phyloP scores from a whole-genome alignment of 2,888 invertebrate genomes.

The Cataglyphis albicans region DNA sequence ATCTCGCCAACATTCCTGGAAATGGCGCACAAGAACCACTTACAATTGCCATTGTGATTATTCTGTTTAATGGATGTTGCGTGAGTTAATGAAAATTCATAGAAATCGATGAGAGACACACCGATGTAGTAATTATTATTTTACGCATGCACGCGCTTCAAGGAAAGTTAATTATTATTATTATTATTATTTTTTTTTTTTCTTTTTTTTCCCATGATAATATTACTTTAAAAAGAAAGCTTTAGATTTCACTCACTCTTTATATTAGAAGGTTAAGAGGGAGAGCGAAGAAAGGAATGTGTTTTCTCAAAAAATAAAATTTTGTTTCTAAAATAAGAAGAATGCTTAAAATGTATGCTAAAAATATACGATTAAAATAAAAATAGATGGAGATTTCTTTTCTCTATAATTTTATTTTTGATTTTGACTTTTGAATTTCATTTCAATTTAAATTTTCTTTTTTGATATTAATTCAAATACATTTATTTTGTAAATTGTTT shows the following conservation, averaged over 20 bases:
- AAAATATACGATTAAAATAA: neutral
- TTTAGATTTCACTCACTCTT: neutral
- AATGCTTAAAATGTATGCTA: neutral
- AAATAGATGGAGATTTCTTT: neutral
- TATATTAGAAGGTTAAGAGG: neutral
- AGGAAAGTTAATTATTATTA: neutral
- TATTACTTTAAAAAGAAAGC: neutral
- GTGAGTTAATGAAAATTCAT: conserved; percentile 57
- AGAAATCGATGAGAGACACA: conserved; percentile 24
- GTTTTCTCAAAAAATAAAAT: neutral
- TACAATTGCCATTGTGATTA: conserved; percentile 64
- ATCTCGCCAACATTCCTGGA: conserved; percentile 39
- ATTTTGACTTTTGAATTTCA: conserved; percentile 4
- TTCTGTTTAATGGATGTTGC: conserved; percentile 61
- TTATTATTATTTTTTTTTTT: no score
- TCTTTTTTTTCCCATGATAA: neutral
- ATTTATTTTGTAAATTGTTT: neutral
- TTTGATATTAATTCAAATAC: neutral
- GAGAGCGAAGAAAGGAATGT: neutral
- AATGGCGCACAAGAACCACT: conserved; percentile 58
- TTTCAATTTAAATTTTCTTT: neutral
- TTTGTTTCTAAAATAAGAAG: neutral
- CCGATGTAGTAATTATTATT: neutral
- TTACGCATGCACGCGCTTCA: conserved; percentile 7
- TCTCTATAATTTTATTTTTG: neutral